Evolutionary conservation across 2,888 invertebrate genomes (phyloP), one percentile per base, ranked within the genome.

Genomic region (Pyrochroa serraticornis): DNA sequence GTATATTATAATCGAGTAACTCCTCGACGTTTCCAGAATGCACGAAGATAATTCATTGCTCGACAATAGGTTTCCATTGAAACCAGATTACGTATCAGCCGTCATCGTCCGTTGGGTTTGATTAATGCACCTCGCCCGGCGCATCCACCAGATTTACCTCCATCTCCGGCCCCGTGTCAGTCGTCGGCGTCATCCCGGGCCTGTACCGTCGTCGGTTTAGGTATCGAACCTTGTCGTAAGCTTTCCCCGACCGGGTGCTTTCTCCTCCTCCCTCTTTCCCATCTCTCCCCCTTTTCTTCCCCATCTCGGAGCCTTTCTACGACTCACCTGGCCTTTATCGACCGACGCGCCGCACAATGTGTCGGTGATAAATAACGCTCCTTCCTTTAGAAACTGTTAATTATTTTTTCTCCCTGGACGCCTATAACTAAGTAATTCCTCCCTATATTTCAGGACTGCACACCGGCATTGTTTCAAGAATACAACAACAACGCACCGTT

Each of bases 261-360:
- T 41, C 34, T 43, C 48, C 30, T 34, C 49, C 39, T 38, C 37
- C 48, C 30, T 45, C 51, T 14, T 44, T 48, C 10, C 12, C 35
- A 14, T n/a, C 38, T 34, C 43, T 45, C 38, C 47, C 52, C 35
- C 42, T 53, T 46, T 57, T 60, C 55, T 62, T 65, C 59, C 65
- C 53, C 45, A 45, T 59, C 59, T 59, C 59, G 49, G 54, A 63
- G 66, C 66, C 63, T 68, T 69, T 70, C 69, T 70, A 66, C 72
- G 68, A 70, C 71, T 73, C 72, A 72, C 72, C 73, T 73, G 72
- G 72, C 69, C 70, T 69, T 68, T 71, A 72, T 72, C 71, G 71
- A 74, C 73, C 74, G 72, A 65, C 68, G 63, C 64, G 62, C 60
- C 56, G 57, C 62, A 63, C 64, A 63, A 69, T 67, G 65, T 66